Conservation (phyloP, 2,797 vertebrate genomes). For the Glossophaga mutica region DNA sequence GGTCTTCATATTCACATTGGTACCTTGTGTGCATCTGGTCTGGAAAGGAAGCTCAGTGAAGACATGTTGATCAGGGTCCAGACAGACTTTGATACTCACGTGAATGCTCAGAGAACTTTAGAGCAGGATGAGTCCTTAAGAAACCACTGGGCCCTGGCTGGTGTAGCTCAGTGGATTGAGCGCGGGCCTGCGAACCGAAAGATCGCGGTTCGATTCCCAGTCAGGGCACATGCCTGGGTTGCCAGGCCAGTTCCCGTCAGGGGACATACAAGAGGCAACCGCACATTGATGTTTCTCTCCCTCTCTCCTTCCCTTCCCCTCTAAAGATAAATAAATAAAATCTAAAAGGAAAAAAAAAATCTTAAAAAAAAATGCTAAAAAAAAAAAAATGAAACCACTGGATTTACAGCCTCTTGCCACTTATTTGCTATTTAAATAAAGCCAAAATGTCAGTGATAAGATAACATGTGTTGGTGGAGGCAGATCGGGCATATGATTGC, state of each 20-base stretch:
- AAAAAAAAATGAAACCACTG: background rate
- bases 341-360: too few relatives aligned
- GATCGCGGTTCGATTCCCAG: too few relatives aligned
- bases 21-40: background rate
- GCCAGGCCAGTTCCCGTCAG: too few relatives aligned
- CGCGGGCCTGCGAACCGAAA: too few relatives aligned
- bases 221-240: too few relatives aligned
- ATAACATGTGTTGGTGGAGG: background rate
- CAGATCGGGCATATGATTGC: background rate
- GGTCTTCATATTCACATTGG: background rate
- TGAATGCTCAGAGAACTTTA: background rate
- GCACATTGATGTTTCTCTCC: too few relatives aligned
- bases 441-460: background rate
- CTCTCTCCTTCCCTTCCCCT: too few relatives aligned
- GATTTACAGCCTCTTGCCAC: background rate
- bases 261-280: too few relatives aligned
- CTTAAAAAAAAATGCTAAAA: too few relatives aligned
- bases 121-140: background rate
- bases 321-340: too few relatives aligned
- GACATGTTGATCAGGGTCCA: background rate
- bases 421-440: background rate
- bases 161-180: too few relatives aligned
- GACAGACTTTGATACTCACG: background rate
- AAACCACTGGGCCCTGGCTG: too few relatives aligned
- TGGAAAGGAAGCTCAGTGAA: background rate